A percentile compares a stretch with the other conserved stretches of the same genome.
These are phyloP conservation scores for Tenualosa thibaudeaui DNA, from an alignment of 2,797 vertebrate genomes.

Conservation along the genomic window DNA sequence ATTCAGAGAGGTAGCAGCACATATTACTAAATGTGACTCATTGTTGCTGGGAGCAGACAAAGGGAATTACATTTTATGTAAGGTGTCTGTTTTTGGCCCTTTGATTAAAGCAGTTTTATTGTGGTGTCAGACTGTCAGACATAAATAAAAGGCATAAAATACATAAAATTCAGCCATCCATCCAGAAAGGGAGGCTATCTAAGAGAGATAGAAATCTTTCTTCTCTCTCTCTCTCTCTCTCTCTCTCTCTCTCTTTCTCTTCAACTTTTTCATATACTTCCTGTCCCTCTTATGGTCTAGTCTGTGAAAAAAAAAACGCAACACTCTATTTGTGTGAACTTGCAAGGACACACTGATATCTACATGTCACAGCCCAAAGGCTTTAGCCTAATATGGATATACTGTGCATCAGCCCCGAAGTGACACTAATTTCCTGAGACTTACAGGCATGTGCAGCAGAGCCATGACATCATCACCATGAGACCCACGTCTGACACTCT, in stretches of 20 bases:
- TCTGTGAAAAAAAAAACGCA: too few species aligned
- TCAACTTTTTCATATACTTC: not conserved
- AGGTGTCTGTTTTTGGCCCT: not conserved
- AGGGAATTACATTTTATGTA: not conserved
- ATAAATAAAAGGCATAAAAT: not conserved
- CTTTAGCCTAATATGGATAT: not conserved
- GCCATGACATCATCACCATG: conserved; percentile 12
- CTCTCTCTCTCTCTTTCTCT: not conserved
- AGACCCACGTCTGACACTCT: not conserved
- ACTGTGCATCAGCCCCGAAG: not conserved
- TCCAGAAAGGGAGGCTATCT: not conserved
- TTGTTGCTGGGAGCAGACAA: not conserved
- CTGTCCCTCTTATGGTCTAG: not conserved
- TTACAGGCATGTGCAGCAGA: not conserved
- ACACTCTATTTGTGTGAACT: not conserved
- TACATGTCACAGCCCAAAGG: not conserved
- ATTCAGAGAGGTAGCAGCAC: not conserved
- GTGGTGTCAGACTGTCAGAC: not conserved
- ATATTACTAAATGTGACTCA: not conserved
- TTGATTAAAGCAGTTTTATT: not conserved
- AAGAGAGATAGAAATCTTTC: not conserved
- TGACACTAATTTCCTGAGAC: conserved; percentile 22
- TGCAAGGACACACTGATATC: not conserved
- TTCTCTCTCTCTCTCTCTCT: not conserved
- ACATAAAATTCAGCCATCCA: not conserved